phyloP scores from a whole-genome alignment of 2,113 vertebrate species.

The Apodemus speciosus region DNA sequence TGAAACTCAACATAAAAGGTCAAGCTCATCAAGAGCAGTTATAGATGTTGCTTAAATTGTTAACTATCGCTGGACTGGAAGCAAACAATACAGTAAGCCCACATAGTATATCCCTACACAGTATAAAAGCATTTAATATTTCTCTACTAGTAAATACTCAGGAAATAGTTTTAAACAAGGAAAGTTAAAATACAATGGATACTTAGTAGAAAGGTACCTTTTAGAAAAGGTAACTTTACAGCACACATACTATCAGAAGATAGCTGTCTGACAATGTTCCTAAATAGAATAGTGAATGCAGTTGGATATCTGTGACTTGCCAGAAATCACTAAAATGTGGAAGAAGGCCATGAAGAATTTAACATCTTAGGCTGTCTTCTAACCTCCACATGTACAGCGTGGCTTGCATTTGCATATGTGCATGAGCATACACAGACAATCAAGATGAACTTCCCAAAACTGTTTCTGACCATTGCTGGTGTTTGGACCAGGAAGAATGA shows the following conservation, averaged over 20 bases:
- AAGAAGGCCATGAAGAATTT: background rate
- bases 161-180: background rate
- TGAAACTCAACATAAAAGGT: background rate
- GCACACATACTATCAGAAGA: background rate
- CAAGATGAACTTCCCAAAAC: background rate
- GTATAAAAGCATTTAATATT: constrained; percentile 1
- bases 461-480: background rate
- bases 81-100: background rate
- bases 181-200: background rate
- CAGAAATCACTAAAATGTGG: background rate
- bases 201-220: background rate
- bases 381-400: no score
- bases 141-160: background rate
- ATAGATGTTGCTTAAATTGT: background rate
- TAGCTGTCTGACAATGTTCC: background rate
- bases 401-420: no score
- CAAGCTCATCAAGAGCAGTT: background rate
- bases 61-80: background rate
- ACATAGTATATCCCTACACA: background rate
- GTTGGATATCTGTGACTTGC: background rate
- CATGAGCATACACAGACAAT: background rate
- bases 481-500: background rate
- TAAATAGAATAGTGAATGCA: background rate
- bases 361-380: no score
- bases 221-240: background rate